phyloP scores from a whole-genome alignment of 2,113 vertebrate genomes.

The Chloropsis cyanopogon region DNA sequence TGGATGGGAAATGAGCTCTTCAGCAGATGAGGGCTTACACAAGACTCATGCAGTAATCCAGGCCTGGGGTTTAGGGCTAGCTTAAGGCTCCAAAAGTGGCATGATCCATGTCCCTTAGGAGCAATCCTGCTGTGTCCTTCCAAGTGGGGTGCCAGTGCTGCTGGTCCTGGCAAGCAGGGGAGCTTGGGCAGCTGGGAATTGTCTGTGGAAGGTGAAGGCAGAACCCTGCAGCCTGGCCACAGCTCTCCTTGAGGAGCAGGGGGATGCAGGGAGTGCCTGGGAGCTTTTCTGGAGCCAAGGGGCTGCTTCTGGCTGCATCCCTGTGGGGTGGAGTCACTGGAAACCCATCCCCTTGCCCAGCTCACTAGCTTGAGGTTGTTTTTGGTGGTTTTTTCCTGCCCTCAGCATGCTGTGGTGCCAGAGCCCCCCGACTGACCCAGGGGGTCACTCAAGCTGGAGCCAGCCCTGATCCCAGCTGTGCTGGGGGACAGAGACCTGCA shows the following conservation, averaged over 20 bases:
- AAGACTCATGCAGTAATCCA: neutral
- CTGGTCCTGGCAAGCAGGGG: neutral
- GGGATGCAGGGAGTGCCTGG: neutral
- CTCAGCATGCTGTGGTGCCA: neutral
- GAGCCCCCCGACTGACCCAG: rapidly evolving
- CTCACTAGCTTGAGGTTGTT: neutral
- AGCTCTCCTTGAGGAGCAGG: rapidly evolving
- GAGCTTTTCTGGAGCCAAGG: neutral
- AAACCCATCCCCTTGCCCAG: neutral
- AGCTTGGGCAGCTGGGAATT: neutral
- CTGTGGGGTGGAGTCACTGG: neutral
- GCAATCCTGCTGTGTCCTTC: neutral
- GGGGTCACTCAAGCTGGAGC: neutral
- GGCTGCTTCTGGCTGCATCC: neutral
- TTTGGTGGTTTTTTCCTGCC: neutral
- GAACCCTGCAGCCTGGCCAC: neutral
- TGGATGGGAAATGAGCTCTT: neutral
- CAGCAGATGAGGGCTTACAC: neutral
- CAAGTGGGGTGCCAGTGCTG: neutral
- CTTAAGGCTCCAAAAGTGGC: neutral
- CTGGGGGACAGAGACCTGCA: neutral
- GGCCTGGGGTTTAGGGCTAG: neutral
- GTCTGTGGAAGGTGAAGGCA: neutral
- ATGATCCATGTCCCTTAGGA: rapidly evolving
- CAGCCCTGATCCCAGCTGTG: neutral